phyloP scores from a whole-genome alignment of 2,888 invertebrate genomes.

The Neoitamus cyanurus region DNA sequence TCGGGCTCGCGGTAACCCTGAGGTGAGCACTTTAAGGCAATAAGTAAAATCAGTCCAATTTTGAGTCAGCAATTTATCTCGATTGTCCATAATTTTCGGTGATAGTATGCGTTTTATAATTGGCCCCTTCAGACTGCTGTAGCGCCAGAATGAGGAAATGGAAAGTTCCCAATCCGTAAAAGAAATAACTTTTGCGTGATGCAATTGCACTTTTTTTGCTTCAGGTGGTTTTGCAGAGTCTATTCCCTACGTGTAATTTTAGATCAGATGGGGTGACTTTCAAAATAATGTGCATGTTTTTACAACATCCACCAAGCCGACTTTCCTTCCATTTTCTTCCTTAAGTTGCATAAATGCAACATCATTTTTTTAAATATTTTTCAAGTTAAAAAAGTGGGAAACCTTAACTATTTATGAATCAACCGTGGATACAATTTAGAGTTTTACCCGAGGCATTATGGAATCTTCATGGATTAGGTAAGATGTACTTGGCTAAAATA shows the following conservation, averaged over 20 bases:
- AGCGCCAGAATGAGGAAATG: not conserved
- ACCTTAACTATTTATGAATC: too few species aligned
- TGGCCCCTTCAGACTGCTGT: not conserved
- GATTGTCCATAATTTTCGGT: not conserved
- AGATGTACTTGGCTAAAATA: too few species aligned
- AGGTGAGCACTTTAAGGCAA: not conserved
- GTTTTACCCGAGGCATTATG: too few species aligned
- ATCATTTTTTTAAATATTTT: not conserved
- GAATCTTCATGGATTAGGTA: too few species aligned
- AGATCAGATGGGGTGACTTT: not conserved
- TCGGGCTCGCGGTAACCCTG: conserved; percentile 5
- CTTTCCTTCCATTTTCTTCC: not conserved
- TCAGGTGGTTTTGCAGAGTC: not conserved
- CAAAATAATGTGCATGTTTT: not conserved
- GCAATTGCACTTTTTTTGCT: not conserved
- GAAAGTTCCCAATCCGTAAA: not conserved
- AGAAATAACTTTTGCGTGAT: not conserved
- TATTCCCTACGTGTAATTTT: not conserved
- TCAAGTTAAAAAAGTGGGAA: too few species aligned
- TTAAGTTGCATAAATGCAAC: not conserved
- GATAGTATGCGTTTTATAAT: not conserved
- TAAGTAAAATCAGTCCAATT: conserved; percentile 19
- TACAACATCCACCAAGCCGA: not conserved
- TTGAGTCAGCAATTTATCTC: conserved; percentile 2
- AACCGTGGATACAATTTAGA: too few species aligned